Evolutionary conservation across 2,113 vertebrate species (phyloP).

Genomic region (Lepus timidus): DNA sequence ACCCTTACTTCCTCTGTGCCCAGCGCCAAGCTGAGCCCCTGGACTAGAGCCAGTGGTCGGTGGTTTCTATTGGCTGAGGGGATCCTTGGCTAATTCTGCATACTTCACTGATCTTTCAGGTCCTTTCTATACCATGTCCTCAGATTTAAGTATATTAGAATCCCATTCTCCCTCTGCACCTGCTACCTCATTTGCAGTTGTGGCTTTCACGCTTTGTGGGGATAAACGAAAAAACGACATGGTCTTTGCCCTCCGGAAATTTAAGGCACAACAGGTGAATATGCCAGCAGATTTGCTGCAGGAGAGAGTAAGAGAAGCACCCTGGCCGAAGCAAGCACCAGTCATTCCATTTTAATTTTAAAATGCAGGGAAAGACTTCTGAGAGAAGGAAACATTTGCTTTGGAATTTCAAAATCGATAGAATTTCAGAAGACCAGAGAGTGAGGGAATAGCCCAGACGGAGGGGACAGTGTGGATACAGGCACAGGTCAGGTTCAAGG

Average conservation of each 20-base stretch:
- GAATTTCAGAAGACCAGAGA: background rate
- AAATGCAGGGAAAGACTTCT: background rate
- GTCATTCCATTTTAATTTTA: background rate
- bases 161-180: background rate
- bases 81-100: background rate
- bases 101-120: conserved; percentile 27
- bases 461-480: background rate
- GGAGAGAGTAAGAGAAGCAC: background rate
- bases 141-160: background rate
- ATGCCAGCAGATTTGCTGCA: background rate
- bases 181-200: background rate
- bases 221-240: background rate
- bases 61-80: background rate
- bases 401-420: background rate
- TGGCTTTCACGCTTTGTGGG: background rate
- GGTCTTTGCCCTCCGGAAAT: background rate
- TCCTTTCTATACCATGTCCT: background rate
- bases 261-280: background rate
- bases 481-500: too few relatives aligned
- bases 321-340: background rate
- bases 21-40: background rate
- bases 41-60: background rate
- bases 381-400: background rate
- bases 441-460: background rate
- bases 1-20: background rate